A percentile compares a stretch with the other conserved stretches of the same genome.
phyloP scores from a whole-genome alignment of 2,113 vertebrate genomes.

The Trochalopteron elliotii region DNA sequence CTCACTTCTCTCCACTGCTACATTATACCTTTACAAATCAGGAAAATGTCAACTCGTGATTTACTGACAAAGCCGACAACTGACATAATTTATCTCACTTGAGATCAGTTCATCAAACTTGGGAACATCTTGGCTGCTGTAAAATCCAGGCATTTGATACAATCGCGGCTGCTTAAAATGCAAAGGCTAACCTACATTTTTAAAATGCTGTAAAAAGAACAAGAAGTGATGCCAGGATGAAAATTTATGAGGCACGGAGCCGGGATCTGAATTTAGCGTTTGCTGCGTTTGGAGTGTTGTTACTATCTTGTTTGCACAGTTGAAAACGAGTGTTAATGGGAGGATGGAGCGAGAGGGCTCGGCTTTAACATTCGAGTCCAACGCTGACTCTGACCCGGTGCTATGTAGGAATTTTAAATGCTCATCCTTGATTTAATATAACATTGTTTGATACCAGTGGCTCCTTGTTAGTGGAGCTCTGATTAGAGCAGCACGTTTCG shows the following conservation, averaged over 20 bases:
- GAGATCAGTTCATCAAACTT: conserved; percentile 81
- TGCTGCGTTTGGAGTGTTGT: conserved; percentile 8
- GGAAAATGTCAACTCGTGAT: conserved; percentile 72
- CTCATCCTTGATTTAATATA: neutral
- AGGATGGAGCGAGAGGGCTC: neutral
- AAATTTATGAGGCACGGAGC: conserved; percentile 57
- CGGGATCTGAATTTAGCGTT: conserved; percentile 29
- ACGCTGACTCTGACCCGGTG: neutral
- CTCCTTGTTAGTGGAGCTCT: neutral
- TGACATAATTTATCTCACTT: conserved; percentile 76
- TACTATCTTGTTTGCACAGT: conserved; percentile 58
- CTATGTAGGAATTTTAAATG: neutral
- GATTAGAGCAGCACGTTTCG: neutral
- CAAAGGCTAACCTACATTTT: conserved; percentile 74
- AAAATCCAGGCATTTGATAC: conserved; percentile 69
- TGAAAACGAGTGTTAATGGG: conserved; percentile 22
- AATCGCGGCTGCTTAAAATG: conserved; percentile 74
- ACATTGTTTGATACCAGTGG: neutral
- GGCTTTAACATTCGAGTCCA: neutral
- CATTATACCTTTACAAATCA: conserved; percentile 68
- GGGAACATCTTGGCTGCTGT: conserved; percentile 68
- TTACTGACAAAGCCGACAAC: conserved; percentile 75
- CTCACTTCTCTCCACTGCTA: conserved; percentile 1
- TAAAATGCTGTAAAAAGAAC: conserved; percentile 69
- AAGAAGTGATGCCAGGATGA: conserved; percentile 68